These are phyloP conservation scores for Eueremaeus valkanovi DNA, from an alignment of 2,888 invertebrate species.

Conservation along the genomic window DNA sequence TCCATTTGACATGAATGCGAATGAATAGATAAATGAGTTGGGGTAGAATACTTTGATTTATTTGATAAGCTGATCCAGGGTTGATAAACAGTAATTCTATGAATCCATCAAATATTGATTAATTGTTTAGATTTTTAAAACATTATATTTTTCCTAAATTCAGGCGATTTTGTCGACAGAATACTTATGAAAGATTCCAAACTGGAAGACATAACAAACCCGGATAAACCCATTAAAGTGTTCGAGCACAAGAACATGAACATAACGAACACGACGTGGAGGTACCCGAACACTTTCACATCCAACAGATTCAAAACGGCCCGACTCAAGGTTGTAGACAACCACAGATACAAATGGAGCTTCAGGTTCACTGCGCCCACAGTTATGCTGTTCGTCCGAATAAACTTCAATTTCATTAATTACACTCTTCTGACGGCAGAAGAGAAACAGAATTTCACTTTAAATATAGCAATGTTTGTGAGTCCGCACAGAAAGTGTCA, in stretches of 20 bases:
- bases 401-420: conserved; percentile 41
- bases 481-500: conserved; percentile 35
- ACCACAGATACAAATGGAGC: conserved; percentile 28
- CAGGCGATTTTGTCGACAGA: conserved; percentile 35
- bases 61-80: too few species aligned
- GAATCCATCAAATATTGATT: not conserved
- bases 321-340: conserved; percentile 5
- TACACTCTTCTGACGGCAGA: conserved; percentile 12
- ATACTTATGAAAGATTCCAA: conserved; percentile 32
- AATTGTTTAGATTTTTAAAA: not conserved
- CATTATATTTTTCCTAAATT: too few species aligned
- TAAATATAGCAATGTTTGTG: conserved; percentile 18
- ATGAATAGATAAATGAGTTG: too few species aligned
- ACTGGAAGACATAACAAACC: conserved; percentile 30
- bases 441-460: not conserved
- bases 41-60: too few species aligned
- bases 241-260: conserved; percentile 32
- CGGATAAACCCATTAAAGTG: not conserved
- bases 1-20: too few species aligned
- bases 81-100: too few species aligned
- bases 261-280: conserved; percentile 17
- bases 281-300: conserved; percentile 37
- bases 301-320: conserved; percentile 33
- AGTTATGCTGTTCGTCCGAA: conserved; percentile 28
- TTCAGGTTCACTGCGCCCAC: conserved; percentile 36